Base-by-base conservation (phyloP, 2,113 vertebrate genomes). In the Onychostruthus taczanowskii region DNA sequence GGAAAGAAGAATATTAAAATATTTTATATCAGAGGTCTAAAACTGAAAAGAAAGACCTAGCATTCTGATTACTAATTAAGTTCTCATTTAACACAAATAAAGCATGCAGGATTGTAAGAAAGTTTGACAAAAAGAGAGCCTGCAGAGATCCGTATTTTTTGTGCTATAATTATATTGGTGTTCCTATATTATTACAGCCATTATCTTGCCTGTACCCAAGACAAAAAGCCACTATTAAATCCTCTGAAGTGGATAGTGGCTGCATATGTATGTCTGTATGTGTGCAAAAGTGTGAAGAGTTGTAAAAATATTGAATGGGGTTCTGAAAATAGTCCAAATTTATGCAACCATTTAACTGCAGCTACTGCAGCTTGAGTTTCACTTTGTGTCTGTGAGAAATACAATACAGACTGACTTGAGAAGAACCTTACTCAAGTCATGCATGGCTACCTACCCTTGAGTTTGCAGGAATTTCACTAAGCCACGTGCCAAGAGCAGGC, bases 61-160 rank as follows among this genome's bases (percentile, higher is more conserved):
- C 87, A 87, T 85, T 95, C 80, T 95, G 84, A 91, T 96, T 94
- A 70, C 72, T 95, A 96, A 97, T 95, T 96, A 90, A 81, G 68
- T 94, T 96, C 82, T 72, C 77, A 83, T 89, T 97, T 95, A 96
- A 62, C 72, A 94, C 47, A 88, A 82, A 92, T 93, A 96, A 96
- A 96, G 43, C 72, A 90, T 14, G 4, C 28, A 66, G 24, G 14
- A 2, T 72, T 94, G 55, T 77, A 97, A 87, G 90, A 84, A 94
- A 91, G 44, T 93, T 92, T 89, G 89, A 89, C 46, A 79, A 39
- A 61, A 62, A 47, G 81, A 85, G 68, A 69, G 31, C 62, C 81
- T 88, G 37, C 59, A 78, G 81, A 91, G 41, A 67, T 81, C 18
- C 0, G 10, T 87, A 92, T 61, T 72, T 95, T 92, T 88, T 64